Evolutionary conservation across 1,140 invertebrate genomes (phyloP).

Genomic region (Pseudomyrmex concolor): DNA sequence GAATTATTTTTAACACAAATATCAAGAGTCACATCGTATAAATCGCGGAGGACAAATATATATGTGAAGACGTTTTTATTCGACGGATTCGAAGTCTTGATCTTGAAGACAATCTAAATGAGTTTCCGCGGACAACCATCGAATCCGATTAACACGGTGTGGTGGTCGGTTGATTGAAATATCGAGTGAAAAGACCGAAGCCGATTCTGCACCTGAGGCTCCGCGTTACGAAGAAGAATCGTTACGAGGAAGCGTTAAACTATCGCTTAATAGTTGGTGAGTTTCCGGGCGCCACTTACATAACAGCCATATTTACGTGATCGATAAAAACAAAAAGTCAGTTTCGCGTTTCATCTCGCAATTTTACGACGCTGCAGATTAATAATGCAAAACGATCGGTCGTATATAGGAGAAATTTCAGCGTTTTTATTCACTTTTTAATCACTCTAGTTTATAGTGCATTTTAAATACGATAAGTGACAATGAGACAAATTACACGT

Average conservation of each 20-base stretch:
- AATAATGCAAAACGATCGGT: slow-evolving; percentile 28
- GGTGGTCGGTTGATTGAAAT: slow-evolving; percentile 49
- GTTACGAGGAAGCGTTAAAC: slow-evolving; percentile 54
- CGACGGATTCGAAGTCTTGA: slow-evolving; percentile 27
- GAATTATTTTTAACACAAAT: not conserved
- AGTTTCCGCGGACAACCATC: slow-evolving; percentile 39
- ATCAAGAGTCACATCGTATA: no score
- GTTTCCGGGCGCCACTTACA: slow-evolving; percentile 16
- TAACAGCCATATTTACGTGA: slow-evolving; percentile 38
- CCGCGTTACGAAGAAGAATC: slow-evolving; percentile 51
- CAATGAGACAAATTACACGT: not conserved
- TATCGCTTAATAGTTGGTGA: slow-evolving; percentile 48
- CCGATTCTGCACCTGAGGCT: slow-evolving; percentile 22
- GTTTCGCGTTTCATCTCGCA: not conserved
- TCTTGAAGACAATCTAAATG: slow-evolving; percentile 36
- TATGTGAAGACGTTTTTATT: not conserved
- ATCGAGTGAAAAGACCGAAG: slow-evolving; percentile 30
- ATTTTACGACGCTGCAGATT: slow-evolving; percentile 39
- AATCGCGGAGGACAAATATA: no score
- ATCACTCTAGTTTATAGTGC: not conserved
- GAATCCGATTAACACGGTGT: slow-evolving; percentile 41
- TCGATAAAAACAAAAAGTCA: slow-evolving; percentile 41
- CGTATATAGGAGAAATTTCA: slow-evolving; percentile 20
- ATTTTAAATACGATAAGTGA: slow-evolving; percentile 18
- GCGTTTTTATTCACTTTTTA: not conserved